These are phyloP conservation scores for Mystacides longicornis DNA, from an alignment of 2,888 invertebrate genomes.

Conservation along the genomic window DNA sequence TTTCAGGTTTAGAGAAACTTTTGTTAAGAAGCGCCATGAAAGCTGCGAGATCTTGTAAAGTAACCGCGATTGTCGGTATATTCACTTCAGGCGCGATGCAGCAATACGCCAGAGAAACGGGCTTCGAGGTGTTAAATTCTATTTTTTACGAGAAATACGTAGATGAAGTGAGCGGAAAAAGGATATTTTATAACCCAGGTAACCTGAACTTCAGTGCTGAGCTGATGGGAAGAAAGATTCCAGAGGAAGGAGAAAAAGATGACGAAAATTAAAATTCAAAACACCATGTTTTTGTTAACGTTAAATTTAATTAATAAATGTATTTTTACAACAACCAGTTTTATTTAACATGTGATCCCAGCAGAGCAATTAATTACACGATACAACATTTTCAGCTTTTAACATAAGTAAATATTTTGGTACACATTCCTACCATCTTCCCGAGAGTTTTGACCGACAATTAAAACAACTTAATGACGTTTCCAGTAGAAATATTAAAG, in stretches of 20 bases:
- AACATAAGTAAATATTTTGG: too few species aligned
- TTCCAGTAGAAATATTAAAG: too few species aligned
- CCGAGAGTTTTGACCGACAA: too few species aligned
- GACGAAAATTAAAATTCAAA: too few species aligned
- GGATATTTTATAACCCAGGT: conserved; percentile 42
- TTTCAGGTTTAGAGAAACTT: conserved; percentile 38
- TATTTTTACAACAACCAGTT: too few species aligned
- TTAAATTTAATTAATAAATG: too few species aligned
- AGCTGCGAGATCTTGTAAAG: conserved; percentile 36
- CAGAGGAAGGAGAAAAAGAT: conserved; percentile 23
- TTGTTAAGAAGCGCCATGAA: conserved; percentile 38
- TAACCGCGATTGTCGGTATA: conserved; percentile 38
- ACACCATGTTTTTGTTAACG: too few species aligned
- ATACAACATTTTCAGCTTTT: too few species aligned
- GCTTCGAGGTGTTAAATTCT: conserved; percentile 38
- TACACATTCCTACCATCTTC: too few species aligned
- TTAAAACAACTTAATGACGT: too few species aligned
- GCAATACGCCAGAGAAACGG: conserved; percentile 35
- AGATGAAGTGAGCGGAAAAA: conserved; percentile 34
- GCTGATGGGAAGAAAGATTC: conserved; percentile 40
- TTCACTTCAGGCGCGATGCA: conserved; percentile 37
- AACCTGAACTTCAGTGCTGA: conserved; percentile 43
- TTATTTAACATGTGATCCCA: too few species aligned
- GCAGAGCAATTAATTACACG: too few species aligned
- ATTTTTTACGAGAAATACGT: conserved; percentile 39